Evolutionary conservation across 2,797 vertebrate species (phyloP).

Genomic region (Chanos chanos): DNA sequence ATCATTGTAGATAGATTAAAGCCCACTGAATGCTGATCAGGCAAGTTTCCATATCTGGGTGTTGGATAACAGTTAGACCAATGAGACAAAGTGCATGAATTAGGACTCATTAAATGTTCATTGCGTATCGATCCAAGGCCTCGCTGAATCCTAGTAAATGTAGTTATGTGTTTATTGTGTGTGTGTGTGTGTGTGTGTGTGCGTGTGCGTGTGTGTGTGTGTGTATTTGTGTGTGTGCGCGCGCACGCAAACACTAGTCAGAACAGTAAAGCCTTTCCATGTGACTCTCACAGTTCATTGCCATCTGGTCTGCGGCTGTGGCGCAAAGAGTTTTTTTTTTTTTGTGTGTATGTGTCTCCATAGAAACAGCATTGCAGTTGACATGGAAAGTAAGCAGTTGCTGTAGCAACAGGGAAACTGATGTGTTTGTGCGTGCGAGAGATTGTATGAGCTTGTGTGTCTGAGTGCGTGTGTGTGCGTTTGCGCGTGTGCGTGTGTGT

Average conservation of each 20-base stretch:
- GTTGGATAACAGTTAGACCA: conserved; percentile 24
- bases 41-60: conserved; percentile 15
- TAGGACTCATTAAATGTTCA: conserved; percentile 27
- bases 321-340: conserved; percentile 80
- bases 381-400: conserved; percentile 88
- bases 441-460: not conserved
- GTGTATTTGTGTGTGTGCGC: conserved; percentile 10
- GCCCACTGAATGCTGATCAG: conserved; percentile 7
- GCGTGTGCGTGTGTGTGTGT: conserved; percentile 19
- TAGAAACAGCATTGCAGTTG: conserved; percentile 82
- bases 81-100: conserved; percentile 22
- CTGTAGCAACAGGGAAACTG: conserved; percentile 82
- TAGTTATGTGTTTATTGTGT: conserved; percentile 1
- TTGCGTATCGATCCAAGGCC: conserved; percentile 18
- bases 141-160: conserved; percentile 9
- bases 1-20: not conserved
- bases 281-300: conserved; percentile 70
- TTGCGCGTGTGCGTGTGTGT: not conserved
- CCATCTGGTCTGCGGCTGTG: conserved; percentile 83
- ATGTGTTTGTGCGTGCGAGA: conserved; percentile 67
- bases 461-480: conserved; percentile 1
- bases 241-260: conserved; percentile 19
- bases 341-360: conserved; percentile 83
- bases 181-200: not conserved
- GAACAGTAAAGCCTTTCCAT: conserved; percentile 53